A percentile compares a stretch with the other conserved stretches of the same genome.
Evolutionary conservation across 2,888 invertebrate species (phyloP).

Genomic region (Bugulina stolonifera): DNA sequence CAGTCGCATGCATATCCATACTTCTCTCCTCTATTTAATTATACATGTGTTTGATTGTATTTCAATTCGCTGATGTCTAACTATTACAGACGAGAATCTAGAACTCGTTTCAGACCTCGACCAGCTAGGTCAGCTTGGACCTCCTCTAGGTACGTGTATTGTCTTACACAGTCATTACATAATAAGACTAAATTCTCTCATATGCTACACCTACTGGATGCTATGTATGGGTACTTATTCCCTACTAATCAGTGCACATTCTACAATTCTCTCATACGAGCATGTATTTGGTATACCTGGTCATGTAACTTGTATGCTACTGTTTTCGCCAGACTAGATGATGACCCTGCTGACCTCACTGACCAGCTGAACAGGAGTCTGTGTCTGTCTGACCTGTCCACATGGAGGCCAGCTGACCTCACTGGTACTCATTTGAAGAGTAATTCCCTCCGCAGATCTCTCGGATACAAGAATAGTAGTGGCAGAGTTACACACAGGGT

Average conservation of each 20-base stretch:
- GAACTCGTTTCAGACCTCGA: neutral
- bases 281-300: too few relatives aligned
- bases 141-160: neutral
- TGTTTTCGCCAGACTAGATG: neutral
- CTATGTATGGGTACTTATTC: too few relatives aligned
- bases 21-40: too few relatives aligned
- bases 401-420: conserved; percentile 3
- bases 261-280: too few relatives aligned
- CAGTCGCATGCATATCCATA: too few relatives aligned
- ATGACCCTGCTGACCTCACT: neutral
- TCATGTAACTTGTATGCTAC: too few relatives aligned
- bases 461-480: neutral
- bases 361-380: conserved; percentile 8
- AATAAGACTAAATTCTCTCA: too few relatives aligned
- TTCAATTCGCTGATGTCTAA: neutral
- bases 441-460: neutral
- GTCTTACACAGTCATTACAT: neutral
- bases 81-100: neutral
- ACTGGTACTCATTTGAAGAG: neutral
- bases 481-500: neutral
- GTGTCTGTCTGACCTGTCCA: conserved; percentile 16
- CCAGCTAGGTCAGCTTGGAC: neutral
- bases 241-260: too few relatives aligned
- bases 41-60: neutral
- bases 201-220: too few relatives aligned